Base-by-base conservation (phyloP, 2,113 vertebrate species). In the Alectura lathami region DNA sequence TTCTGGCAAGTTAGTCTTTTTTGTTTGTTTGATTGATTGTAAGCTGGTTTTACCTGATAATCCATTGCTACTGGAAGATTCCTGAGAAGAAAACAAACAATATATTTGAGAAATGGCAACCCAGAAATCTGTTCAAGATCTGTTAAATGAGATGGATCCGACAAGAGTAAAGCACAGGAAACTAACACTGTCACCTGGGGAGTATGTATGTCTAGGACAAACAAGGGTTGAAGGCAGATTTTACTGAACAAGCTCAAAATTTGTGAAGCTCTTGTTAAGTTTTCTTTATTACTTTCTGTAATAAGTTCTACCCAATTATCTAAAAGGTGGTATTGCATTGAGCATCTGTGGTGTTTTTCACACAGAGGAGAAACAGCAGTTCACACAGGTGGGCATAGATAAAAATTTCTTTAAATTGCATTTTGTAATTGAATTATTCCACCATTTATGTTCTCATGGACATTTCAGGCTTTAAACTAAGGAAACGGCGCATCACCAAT, bases 391-490 rank as follows among this genome's bases (percentile, higher is more conserved):
- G 6, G 29, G 60, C 18, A 43, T 4, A 78, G 42, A 32, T 47
- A 48, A 67, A 87, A 85, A 76, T 29, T 14, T 56, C 18, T 70
- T 69, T 13, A 29, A 26, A 75, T 74, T 42, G 32, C 17, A 7
- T 82, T 64, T 75, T 59, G 21, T 20, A 72, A 23, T 9, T n/a
- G 13, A 70, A 22, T 72, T 69, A 13, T 42, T 72, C 34, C 50
- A 16, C 56, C 38, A 9, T 59, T 74, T 86, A 2, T 83, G n/a
- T 95, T 95, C 82, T 89, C 57, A 16, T 45, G 89, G 50, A 50
- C 40, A 24, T 91, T 81, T 79, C 80, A 99, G 99, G 99, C 81
- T 99, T 99, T 94, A 99, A 99, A 96, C 96, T 99, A 80, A 98
- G 99, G 94, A 98, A 98, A 76, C 98, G 99, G 2, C 98, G 48